A percentile compares a stretch with the other conserved stretches of the same genome.
phyloP scores from a whole-genome alignment of 2,113 vertebrate species.

The Dinomys branickii region DNA sequence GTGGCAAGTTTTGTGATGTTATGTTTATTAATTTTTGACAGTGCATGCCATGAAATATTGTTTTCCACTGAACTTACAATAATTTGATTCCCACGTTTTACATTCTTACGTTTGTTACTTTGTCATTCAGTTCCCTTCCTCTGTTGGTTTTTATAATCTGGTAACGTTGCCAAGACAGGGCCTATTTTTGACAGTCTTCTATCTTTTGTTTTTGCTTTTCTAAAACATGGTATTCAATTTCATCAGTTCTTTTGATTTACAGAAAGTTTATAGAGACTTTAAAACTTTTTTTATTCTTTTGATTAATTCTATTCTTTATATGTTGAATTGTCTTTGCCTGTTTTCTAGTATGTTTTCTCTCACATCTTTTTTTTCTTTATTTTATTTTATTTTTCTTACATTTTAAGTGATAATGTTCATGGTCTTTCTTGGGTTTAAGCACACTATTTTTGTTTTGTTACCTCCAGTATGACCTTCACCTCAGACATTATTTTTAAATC shows the following conservation, averaged over 20 bases:
- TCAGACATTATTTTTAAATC: background rate
- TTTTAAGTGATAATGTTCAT: background rate
- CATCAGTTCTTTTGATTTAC: background rate
- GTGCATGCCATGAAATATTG: background rate
- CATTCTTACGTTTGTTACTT: background rate
- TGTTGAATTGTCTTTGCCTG: background rate
- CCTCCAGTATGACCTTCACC: background rate
- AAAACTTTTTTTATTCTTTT: background rate
- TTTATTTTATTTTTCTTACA: background rate
- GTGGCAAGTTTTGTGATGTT: background rate
- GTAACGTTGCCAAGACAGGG: too few species aligned
- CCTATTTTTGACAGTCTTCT: background rate
- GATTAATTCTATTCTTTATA: background rate
- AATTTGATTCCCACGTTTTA: background rate
- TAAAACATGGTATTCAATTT: background rate
- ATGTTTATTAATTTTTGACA: background rate
- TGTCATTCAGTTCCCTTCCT: background rate
- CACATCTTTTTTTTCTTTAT: background rate
- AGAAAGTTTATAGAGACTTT: background rate
- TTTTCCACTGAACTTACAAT: background rate
- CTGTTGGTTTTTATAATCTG: background rate
- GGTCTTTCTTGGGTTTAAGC: background rate
- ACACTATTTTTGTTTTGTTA: background rate
- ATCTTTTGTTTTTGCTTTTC: background rate
- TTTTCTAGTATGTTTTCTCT: background rate